Base-by-base conservation (phyloP, 2,113 vertebrate species). In the Malurus alboscapulatus region DNA sequence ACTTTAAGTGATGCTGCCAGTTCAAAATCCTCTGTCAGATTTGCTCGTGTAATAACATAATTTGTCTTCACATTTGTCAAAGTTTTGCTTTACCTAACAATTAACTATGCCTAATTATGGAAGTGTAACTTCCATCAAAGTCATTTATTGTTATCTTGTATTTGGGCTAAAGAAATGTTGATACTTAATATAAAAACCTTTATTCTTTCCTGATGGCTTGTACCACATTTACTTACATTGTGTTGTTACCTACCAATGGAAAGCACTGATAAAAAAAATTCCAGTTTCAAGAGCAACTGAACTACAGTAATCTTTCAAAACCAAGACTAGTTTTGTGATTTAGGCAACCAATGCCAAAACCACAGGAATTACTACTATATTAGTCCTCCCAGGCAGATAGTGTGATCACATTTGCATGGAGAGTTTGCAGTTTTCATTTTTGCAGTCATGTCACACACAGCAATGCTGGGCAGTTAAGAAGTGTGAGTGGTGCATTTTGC, bases 371-470 rank as follows among this genome's bases (percentile, higher is more conserved):
- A 42, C 21, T 76, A 17, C 17, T 32, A 7, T 71, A 14, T 30
- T 24, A 24, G 19, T 62, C 5, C 8, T 63, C 12, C 44, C 32
- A 14, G 8, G 22, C 9, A 74, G 24, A 47, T 3, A 11, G 2
- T 14, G 5, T 47, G 27, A 84, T 61, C 48, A n/a, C 2, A 29
- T 66, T 84, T 50, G 7, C 19, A 10, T 9, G 4, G 72, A 58
- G 74, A 71, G 15, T 21, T 12, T 30, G 17, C 22, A 59, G 19
- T 2, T 6, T 71, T 81, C 6, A 16, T 58, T 84, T 66, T 50
- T 68, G 14, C 24, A 59, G 48, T 72, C 7, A 29, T 42, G 10
- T 36, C n/a, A 53, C 0, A 0, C n/a, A 53, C 0, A 0, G 9
- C 45, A 53, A 2, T 42, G 10, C 6, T 87, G 30, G 14, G 11